Evolutionary conservation across 2,888 invertebrate genomes (phyloP).

Genomic region (Doris montereyensis): DNA sequence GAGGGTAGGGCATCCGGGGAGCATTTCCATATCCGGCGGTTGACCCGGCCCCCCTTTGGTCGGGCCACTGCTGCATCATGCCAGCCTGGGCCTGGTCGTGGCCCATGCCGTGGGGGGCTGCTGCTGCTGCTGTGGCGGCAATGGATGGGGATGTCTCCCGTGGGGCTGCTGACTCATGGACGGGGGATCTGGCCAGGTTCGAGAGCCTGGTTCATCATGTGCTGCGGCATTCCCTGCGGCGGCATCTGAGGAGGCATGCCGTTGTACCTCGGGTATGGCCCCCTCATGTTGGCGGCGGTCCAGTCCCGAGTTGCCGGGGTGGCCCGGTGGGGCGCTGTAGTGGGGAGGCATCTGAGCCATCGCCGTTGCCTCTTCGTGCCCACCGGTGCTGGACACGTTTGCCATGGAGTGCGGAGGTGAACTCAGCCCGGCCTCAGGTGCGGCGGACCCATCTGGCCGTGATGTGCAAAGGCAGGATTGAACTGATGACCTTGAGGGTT

Average conservation of each 20-base stretch:
- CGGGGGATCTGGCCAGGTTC: slow-evolving; percentile 27
- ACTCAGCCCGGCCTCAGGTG: background rate
- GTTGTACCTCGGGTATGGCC: slow-evolving; percentile 31
- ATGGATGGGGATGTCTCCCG: slow-evolving; percentile 10
- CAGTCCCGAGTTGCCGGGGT: slow-evolving; percentile 28
- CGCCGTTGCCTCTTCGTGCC: background rate
- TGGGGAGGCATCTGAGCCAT: background rate
- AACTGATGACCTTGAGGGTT: slow-evolving; percentile 23
- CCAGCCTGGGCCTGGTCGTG: too few relatives aligned
- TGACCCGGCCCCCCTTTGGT: too few relatives aligned
- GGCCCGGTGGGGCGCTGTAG: background rate
- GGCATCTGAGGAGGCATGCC: slow-evolving; percentile 29
- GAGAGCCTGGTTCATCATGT: slow-evolving; percentile 21
- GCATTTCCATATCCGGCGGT: background rate
- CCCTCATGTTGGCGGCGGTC: slow-evolving; percentile 22
- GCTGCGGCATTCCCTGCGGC: background rate
- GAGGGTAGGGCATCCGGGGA: background rate
- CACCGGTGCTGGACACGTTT: background rate
- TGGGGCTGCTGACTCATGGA: slow-evolving; percentile 1
- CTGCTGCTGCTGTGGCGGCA: slow-evolving; percentile 31
- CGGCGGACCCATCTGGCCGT: slow-evolving; percentile 25
- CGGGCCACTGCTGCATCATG: too few relatives aligned
- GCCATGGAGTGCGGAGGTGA: slow-evolving; percentile 22
- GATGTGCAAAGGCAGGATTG: slow-evolving; percentile 15
- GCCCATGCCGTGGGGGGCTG: too few relatives aligned